Conservation (phyloP, 2,888 invertebrate species). For the Acanthoscelides obtectus region DNA sequence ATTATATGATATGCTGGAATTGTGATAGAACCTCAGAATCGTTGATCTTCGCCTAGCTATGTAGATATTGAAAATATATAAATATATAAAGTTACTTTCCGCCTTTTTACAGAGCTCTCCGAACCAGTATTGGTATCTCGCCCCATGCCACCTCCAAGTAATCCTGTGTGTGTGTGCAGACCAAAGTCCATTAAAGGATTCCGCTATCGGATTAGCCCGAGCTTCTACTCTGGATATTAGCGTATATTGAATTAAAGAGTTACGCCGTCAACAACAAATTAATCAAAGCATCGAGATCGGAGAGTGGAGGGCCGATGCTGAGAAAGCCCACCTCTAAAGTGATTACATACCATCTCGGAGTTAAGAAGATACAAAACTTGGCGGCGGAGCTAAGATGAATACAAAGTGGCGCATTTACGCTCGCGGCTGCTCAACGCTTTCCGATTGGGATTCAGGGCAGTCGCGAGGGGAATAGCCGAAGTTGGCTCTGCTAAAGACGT, state of each 20-base stretch:
- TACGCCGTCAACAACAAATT: constrained; percentile 19
- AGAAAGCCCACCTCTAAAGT: constrained; percentile 33
- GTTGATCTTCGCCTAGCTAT: too few relatives aligned
- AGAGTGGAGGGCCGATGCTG: constrained; percentile 7
- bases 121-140: too few relatives aligned
- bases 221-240: not conserved
- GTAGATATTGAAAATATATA: too few relatives aligned
- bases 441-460: constrained; percentile 34
- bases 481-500: constrained; percentile 41
- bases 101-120: too few relatives aligned
- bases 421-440: constrained; percentile 37
- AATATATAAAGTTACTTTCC: too few relatives aligned
- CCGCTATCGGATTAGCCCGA: too few relatives aligned
- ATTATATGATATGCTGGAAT: too few relatives aligned
- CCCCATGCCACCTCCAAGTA: too few relatives aligned
- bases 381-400: constrained; percentile 38
- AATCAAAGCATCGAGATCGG: constrained; percentile 24
- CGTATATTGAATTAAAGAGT: not conserved
- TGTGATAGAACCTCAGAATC: too few relatives aligned
- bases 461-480: constrained; percentile 32
- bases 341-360: constrained; percentile 40
- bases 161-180: too few relatives aligned
- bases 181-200: too few relatives aligned
- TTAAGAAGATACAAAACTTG: constrained; percentile 45
- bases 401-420: constrained; percentile 45